A percentile compares a stretch with the other conserved stretches of the same genome.
These are phyloP conservation scores for Lepus americanus DNA, from an alignment of 2,113 vertebrate genomes.

Conservation along the genomic window DNA sequence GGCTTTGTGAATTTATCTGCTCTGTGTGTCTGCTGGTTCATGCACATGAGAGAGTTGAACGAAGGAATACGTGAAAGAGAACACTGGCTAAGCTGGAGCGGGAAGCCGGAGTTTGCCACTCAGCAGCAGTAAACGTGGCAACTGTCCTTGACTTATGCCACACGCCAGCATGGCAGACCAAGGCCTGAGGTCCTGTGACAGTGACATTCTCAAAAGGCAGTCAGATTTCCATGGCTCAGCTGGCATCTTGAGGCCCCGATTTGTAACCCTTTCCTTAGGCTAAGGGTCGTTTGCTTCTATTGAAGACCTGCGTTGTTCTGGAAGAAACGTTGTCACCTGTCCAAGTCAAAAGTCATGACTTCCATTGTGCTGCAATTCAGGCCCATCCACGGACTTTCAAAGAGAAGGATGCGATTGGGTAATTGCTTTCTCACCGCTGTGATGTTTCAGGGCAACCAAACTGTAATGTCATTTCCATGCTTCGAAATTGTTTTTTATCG, in stretches of 20 bases:
- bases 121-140: background rate
- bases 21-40: background rate
- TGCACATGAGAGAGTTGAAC: background rate
- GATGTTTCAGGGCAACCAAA: constrained; percentile 50
- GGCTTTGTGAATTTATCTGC: background rate
- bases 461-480: constrained; percentile 75
- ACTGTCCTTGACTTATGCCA: background rate
- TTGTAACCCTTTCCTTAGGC: background rate
- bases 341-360: constrained; percentile 55
- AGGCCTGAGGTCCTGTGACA: background rate
- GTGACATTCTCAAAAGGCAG: background rate
- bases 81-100: background rate
- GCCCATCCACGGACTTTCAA: constrained; percentile 36
- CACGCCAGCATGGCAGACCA: background rate
- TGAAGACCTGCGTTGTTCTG: constrained; percentile 57
- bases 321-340: constrained; percentile 50
- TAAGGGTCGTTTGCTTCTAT: background rate
- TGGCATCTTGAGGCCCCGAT: background rate
- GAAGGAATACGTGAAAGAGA: background rate
- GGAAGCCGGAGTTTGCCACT: background rate
- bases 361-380: constrained; percentile 49
- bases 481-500: constrained; percentile 65
- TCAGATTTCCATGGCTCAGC: background rate
- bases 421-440: constrained; percentile 46
- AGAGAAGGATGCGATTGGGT: constrained; percentile 60